These are phyloP conservation scores for Cinara cedri DNA, from an alignment of 2,888 invertebrate genomes.

Conservation along the genomic window DNA sequence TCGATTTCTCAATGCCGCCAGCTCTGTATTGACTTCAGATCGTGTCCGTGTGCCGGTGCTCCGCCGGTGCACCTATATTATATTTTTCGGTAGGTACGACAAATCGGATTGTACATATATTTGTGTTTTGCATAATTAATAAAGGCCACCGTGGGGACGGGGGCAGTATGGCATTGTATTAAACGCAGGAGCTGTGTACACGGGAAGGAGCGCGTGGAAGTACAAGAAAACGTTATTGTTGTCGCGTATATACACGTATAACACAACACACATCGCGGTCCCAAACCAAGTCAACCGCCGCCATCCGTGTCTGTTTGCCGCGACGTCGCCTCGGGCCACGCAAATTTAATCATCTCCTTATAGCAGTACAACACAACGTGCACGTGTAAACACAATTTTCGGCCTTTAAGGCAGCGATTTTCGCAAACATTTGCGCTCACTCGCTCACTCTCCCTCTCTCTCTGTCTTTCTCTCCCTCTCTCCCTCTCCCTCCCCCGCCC, in stretches of 20 bases:
- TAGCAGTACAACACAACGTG: background rate
- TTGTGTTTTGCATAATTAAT: constrained; percentile 19
- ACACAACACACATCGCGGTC: background rate
- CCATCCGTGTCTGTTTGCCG: constrained; percentile 47
- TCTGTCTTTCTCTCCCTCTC: too few relatives aligned
- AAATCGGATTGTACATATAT: background rate
- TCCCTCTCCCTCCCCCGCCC: too few relatives aligned
- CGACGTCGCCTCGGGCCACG: constrained; percentile 44
- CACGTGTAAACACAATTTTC: constrained; percentile 50
- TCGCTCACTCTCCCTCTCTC: constrained; percentile 31
- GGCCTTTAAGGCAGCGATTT: constrained; percentile 37
- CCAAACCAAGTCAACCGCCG: constrained; percentile 36
- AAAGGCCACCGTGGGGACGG: background rate
- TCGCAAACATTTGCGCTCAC: constrained; percentile 50
- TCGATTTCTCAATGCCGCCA: too few relatives aligned
- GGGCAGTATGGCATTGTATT: background rate
- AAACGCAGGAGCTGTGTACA: too few relatives aligned
- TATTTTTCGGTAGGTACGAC: background rate
- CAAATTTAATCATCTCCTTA: constrained; percentile 54
- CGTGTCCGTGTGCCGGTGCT: too few relatives aligned
- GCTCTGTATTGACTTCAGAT: too few relatives aligned
- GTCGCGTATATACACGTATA: constrained; percentile 6
- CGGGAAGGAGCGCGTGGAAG: too few relatives aligned
- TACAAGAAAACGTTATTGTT: constrained; percentile 35
- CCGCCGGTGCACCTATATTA: background rate